Percentiles rank a stretch among this genome's conserved stretches.
Evolutionary conservation across 2,888 invertebrate genomes (phyloP).

Genomic region (Xylota segnis): DNA sequence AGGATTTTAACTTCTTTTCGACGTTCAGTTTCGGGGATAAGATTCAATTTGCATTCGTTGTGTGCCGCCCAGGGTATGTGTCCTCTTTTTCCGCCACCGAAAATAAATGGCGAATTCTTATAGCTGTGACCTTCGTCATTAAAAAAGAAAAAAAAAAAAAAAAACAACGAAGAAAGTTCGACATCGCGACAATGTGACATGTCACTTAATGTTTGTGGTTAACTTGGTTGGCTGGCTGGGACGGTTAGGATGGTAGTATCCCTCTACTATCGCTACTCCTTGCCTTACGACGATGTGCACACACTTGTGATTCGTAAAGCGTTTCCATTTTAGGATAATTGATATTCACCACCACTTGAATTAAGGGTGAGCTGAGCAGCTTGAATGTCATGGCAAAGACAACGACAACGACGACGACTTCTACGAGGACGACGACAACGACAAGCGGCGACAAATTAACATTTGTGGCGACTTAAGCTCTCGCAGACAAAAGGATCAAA

Average conservation of each 20-base stretch:
- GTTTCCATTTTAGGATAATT: conserved; percentile 71
- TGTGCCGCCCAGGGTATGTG: conserved; percentile 64
- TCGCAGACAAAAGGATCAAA: conserved; percentile 69
- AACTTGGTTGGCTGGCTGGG: conserved; percentile 64
- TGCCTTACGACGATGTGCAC: conserved; percentile 46
- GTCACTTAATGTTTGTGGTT: conserved; percentile 74
- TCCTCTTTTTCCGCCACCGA: conserved; percentile 49
- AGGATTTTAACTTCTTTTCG: conserved; percentile 73
- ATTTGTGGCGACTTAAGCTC: conserved; percentile 73
- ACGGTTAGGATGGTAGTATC: conserved; percentile 36
- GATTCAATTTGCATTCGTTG: conserved; percentile 76
- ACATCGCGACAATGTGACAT: conserved; percentile 70
- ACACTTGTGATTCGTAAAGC: conserved; percentile 69
- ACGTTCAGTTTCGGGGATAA: conserved; percentile 70
- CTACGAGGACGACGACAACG: conserved; percentile 30
- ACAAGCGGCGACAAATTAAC: conserved; percentile 70
- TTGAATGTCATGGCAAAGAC: conserved; percentile 61
- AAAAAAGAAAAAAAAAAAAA: conserved; percentile 3
- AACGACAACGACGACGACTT: conserved; percentile 30
- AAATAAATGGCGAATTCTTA: conserved; percentile 74
- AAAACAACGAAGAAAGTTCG: conserved; percentile 31
- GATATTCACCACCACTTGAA: conserved; percentile 70
- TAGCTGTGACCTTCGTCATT: conserved; percentile 63
- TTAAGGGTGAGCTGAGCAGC: conserved; percentile 44
- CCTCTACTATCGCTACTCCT: not conserved